These are phyloP conservation scores for Sapayoa aenigma DNA, from an alignment of 2,113 vertebrate species.

Conservation along the genomic window DNA sequence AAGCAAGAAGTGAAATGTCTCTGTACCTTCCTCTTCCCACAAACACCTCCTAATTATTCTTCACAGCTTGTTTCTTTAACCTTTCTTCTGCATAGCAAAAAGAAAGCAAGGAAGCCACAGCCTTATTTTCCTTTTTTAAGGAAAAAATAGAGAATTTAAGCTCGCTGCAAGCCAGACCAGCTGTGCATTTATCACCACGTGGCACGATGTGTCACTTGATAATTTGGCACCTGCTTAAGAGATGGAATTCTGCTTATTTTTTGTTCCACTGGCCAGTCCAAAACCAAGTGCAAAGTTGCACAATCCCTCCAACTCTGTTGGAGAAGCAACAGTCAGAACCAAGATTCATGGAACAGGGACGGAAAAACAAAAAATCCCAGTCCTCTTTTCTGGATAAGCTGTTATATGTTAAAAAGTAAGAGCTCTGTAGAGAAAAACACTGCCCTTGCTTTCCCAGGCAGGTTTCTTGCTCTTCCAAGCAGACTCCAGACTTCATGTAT, in stretches of 20 bases:
- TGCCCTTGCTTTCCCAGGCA: background rate
- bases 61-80: background rate
- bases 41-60: background rate
- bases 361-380: background rate
- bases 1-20: background rate
- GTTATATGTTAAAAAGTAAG: slow-evolving; percentile 1
- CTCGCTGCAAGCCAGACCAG: background rate
- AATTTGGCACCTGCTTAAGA: slow-evolving; percentile 30
- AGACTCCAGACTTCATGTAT: slow-evolving; percentile 4
- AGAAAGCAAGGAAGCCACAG: background rate
- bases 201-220: slow-evolving; percentile 38
- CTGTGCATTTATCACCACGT: background rate
- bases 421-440: background rate
- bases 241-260: slow-evolving; percentile 64
- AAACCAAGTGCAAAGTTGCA: slow-evolving; percentile 56
- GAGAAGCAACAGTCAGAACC: slow-evolving; percentile 4
- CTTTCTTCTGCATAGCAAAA: background rate
- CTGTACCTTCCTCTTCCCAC: background rate
- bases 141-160: background rate
- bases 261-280: slow-evolving; percentile 34
- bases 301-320: slow-evolving; percentile 24
- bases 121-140: background rate
- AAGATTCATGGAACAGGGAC: background rate
- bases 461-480: slow-evolving; percentile 32
- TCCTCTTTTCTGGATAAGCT: slow-evolving; percentile 6